Base-by-base conservation (phyloP, 1,140 invertebrate species). In the Tetraneura akinire region DNA sequence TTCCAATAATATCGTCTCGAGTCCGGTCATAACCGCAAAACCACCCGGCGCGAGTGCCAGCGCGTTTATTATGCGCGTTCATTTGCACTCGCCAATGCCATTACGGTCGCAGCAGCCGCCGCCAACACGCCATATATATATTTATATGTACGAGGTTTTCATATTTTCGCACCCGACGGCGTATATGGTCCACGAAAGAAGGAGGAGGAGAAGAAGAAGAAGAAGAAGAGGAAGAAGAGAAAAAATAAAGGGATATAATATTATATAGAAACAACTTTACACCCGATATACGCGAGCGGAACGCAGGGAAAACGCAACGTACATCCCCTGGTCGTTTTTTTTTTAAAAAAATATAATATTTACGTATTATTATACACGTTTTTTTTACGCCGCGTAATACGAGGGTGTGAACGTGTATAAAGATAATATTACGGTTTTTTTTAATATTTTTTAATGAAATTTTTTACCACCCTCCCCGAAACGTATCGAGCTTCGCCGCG, bases 391-490 rank as follows among this genome's bases (percentile, higher is more conserved):
- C 14, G 14, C 23, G 32, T 29, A 29, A 51, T 32, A 57, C 42
- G n/a, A 47, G 74, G 74, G 74, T 78, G 74, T n/a, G 37, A 78
- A 78, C 13, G 66, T 60, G 3, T n/a, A n/a, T n/a, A n/a, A n/a
- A n/a, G n/a, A n/a, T 55, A 1, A 5, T 74, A 0, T 73, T 11
- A 29, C 47, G 8, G 3, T 42, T 73, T 74, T 74, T n/a, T 74
- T 55, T 55, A 37, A 55, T 74, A 74, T 74, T 55, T 78, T 78
- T 78, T 60, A 78, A 78, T 78, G 74, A 78, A 78, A 78, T 78
- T 78, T 37, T 78, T 60, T 49, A 51, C 68, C 45, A 16, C 23
- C 21, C 47, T 45, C 45, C 47, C 68, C 45, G 6, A 49, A 0
- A 3, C n/a, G 16, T 21, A 42, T 29, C 8, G 32, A 37, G 32